Evolutionary conservation across 2,113 vertebrate genomes (phyloP).

Genomic region (Panthera leo): DNA sequence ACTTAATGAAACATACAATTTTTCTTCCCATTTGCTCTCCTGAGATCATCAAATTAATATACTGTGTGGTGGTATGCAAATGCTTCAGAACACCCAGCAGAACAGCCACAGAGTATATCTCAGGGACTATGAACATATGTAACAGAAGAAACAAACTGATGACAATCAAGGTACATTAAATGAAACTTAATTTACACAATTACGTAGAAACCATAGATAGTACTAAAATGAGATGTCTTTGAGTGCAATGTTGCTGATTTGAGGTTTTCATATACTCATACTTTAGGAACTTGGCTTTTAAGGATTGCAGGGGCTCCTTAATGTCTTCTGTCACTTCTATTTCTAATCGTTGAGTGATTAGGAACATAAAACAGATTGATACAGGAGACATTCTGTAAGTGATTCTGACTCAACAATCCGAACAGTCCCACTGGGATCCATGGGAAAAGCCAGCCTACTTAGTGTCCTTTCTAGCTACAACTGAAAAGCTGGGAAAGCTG

Average conservation of each 20-base stretch:
- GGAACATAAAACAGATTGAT: constrained; percentile 45
- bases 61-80: neutral
- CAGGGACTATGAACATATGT: neutral
- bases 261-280: neutral
- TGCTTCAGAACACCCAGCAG: neutral
- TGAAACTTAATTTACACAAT: neutral
- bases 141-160: neutral
- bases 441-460: neutral
- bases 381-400: neutral
- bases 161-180: neutral
- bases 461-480: neutral
- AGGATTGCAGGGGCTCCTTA: neutral
- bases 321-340: constrained; percentile 6
- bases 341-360: constrained; percentile 25
- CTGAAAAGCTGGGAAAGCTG: neutral
- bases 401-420: neutral
- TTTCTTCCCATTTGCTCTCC: neutral
- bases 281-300: neutral
- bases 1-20: neutral
- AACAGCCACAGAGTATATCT: neutral
- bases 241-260: neutral
- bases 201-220: neutral
- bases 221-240: neutral
- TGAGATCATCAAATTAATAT: neutral
- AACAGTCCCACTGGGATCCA: neutral